phyloP scores from a whole-genome alignment of 1,140 invertebrate genomes.

The Pseudomyrmex concolor region DNA sequence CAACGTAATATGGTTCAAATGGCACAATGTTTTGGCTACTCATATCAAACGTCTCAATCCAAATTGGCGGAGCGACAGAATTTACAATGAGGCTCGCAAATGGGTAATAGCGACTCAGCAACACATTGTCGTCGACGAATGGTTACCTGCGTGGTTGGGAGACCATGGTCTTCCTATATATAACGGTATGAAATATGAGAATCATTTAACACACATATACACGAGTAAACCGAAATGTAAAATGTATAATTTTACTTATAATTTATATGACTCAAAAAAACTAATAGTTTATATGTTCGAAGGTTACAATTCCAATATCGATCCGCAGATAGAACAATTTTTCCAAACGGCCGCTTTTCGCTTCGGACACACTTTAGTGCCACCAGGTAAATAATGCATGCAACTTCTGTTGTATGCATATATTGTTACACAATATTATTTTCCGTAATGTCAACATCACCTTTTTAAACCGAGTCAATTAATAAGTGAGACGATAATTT shows the following conservation, averaged over 20 bases:
- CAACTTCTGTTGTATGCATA: not conserved
- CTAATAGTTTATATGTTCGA: slow-evolving; percentile 32
- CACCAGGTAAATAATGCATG: slow-evolving; percentile 78
- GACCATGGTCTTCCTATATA: slow-evolving; percentile 71
- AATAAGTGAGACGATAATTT: not conserved
- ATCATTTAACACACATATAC: too few relatives aligned
- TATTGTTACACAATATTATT: slow-evolving; percentile 7
- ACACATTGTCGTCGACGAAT: slow-evolving; percentile 85
- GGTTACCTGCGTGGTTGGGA: slow-evolving; percentile 85
- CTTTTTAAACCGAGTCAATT: not conserved
- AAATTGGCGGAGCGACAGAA: slow-evolving; percentile 84
- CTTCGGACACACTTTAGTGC: slow-evolving; percentile 88
- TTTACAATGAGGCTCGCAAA: slow-evolving; percentile 87
- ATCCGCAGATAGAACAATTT: slow-evolving; percentile 89
- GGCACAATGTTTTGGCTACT: slow-evolving; percentile 87
- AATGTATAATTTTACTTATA: not conserved
- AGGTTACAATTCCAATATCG: slow-evolving; percentile 87
- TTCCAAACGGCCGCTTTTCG: slow-evolving; percentile 90
- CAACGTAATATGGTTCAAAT: slow-evolving; percentile 87
- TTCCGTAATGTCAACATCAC: too few relatives aligned
- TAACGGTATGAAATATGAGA: slow-evolving; percentile 59
- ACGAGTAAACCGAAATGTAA: too few relatives aligned
- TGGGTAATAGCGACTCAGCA: slow-evolving; percentile 87
- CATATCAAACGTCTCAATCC: slow-evolving; percentile 78
- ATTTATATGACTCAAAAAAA: not conserved